Conservation (phyloP, 2,888 invertebrate species). For the Cynaeus angustus region DNA sequence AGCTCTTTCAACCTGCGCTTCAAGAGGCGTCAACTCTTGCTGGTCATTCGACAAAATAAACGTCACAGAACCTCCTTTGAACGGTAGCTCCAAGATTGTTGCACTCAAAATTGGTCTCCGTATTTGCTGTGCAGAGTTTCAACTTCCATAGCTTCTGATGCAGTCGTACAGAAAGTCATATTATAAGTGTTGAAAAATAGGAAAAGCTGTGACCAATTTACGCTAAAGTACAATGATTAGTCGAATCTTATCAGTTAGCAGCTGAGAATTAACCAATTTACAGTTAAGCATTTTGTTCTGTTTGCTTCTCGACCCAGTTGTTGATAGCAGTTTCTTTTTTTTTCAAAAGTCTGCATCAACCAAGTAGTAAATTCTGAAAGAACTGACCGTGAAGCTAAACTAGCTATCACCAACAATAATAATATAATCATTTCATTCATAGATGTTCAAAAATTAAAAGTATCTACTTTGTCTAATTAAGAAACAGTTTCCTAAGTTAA, state of each 20-base stretch:
- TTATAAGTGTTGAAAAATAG: background rate
- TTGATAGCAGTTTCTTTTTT: conserved; percentile 3
- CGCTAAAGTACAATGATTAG: conserved; percentile 5
- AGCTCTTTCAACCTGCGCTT: background rate
- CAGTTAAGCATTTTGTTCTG: conserved; percentile 16
- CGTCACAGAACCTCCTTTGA: conserved; percentile 16
- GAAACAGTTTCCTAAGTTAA: too few species aligned
- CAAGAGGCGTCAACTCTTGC: conserved; percentile 3
- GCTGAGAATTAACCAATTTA: background rate
- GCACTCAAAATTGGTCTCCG: background rate
- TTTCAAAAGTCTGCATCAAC: conserved; percentile 1
- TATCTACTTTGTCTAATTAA: too few species aligned
- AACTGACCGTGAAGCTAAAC: background rate
- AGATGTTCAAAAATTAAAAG: too few species aligned
- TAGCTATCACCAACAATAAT: background rate
- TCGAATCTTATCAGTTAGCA: background rate
- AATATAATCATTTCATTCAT: background rate
- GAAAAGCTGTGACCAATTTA: conserved; percentile 3
- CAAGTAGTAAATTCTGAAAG: background rate
- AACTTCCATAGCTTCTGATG: background rate
- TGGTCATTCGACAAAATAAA: conserved; percentile 23
- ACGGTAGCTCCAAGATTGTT: conserved; percentile 23
- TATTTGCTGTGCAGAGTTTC: background rate
- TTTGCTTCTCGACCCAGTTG: conserved; percentile 17
- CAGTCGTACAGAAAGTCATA: background rate